Evolutionary conservation across 2,113 vertebrate species (phyloP).

Genomic region (Odontophorus gujanensis): DNA sequence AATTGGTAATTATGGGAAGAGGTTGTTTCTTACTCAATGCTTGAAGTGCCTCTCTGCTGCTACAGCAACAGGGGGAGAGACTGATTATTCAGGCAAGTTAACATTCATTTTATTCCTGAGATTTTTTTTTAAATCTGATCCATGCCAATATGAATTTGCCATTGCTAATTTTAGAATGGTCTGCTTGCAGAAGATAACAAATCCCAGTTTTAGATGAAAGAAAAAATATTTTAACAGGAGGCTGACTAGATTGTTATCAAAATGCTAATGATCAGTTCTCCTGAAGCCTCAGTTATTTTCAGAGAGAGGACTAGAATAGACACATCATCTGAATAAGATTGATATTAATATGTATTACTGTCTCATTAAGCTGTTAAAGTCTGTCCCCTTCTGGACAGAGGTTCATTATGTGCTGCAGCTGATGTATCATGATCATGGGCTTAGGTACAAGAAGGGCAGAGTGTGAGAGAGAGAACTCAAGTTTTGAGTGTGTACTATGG

Average conservation of each 20-base stretch:
- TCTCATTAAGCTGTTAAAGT: constrained; percentile 53
- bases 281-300: constrained; percentile 54
- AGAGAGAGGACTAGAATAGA: constrained; percentile 53
- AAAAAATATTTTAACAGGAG: constrained; percentile 52
- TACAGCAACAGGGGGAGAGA: constrained; percentile 31
- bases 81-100: constrained; percentile 26
- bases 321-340: constrained; percentile 56
- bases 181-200: constrained; percentile 52
- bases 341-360: constrained; percentile 62
- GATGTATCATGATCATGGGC: neutral
- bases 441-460: neutral
- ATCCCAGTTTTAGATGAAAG: constrained; percentile 40
- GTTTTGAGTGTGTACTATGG: neutral
- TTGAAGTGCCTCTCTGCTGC: constrained; percentile 7
- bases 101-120: neutral
- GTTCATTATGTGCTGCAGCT: constrained; percentile 43
- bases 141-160: neutral
- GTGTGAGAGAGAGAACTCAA: neutral
- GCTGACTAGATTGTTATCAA: constrained; percentile 62
- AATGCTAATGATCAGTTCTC: constrained; percentile 61
- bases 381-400: constrained; percentile 53
- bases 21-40: neutral
- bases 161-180: constrained; percentile 48
- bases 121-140: constrained; percentile 15
- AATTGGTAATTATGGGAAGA: constrained; percentile 28